Conservation (phyloP, 2,113 vertebrate species). For the Hemicordylus capensis region DNA sequence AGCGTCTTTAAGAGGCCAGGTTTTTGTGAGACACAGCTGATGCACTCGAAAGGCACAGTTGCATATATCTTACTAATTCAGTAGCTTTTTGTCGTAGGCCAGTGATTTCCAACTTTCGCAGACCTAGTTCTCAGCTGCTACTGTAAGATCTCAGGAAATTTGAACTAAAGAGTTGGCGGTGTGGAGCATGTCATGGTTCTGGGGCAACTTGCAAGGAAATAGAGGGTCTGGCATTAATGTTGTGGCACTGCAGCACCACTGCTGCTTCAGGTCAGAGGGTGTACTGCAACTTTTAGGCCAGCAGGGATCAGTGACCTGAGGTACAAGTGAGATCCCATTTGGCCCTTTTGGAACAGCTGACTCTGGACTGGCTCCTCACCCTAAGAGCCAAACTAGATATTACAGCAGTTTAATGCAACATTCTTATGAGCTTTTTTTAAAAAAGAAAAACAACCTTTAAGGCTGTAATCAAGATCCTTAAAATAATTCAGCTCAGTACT, state of each 20-base stretch:
- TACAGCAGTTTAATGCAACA: neutral
- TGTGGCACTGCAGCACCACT: neutral
- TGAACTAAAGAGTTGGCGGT: neutral
- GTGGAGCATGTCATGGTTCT: neutral
- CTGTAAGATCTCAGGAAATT: neutral
- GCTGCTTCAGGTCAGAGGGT: neutral
- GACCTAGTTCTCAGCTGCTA: neutral
- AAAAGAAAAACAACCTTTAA: neutral
- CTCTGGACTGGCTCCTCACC: neutral
- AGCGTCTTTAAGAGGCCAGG: slow-evolving; percentile 54
- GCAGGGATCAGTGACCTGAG: neutral
- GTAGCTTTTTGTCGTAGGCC: no score
- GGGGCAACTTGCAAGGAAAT: neutral
- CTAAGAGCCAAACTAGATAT: neutral
- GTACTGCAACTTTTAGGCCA: neutral
- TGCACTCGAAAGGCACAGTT: neutral
- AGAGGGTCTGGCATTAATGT: neutral
- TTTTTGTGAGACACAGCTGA: neutral
- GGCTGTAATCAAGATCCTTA: neutral
- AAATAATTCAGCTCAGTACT: no score
- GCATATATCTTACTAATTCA: neutral
- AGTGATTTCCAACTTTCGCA: no score
- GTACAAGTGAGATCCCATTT: neutral
- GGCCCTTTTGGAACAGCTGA: neutral
- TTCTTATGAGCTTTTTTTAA: no score